Percentiles rank a stretch among this genome's conserved stretches.
Conservation (phyloP, 1,140 invertebrate species). For the Harlomillsia oculata region DNA sequence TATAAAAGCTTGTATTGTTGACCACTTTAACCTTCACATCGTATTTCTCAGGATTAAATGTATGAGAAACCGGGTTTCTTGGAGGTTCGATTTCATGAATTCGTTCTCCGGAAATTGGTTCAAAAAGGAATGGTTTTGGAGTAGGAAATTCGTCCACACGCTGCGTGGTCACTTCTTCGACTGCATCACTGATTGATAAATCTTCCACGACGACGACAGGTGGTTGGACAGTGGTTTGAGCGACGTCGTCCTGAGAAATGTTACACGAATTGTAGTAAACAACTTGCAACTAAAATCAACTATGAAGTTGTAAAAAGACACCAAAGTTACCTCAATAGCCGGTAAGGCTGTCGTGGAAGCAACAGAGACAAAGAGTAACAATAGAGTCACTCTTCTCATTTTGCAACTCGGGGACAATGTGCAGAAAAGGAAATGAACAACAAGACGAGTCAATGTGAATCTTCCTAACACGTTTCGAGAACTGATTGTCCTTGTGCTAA, state of each 20-base stretch:
- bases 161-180: neutral
- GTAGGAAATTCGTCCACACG: constrained; percentile 5
- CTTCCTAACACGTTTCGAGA: no score
- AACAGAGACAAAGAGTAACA: neutral
- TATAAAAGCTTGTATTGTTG: neutral
- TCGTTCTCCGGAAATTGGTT: neutral
- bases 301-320: neutral
- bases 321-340: neutral
- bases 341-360: neutral
- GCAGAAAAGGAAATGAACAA: no score
- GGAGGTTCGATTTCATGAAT: neutral
- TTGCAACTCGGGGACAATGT: no score
- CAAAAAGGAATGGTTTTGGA: constrained; percentile 12
- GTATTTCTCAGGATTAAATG: no score
- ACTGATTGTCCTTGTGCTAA: no score
- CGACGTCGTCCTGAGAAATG: neutral
- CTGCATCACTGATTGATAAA: neutral
- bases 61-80: no score
- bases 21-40: neutral
- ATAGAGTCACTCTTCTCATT: neutral
- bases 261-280: no score
- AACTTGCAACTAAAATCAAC: no score
- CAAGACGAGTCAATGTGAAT: no score
- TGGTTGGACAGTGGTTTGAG: neutral
- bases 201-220: neutral